Conservation (phyloP, 1,140 invertebrate genomes). For the Semibalanus balanoides region DNA sequence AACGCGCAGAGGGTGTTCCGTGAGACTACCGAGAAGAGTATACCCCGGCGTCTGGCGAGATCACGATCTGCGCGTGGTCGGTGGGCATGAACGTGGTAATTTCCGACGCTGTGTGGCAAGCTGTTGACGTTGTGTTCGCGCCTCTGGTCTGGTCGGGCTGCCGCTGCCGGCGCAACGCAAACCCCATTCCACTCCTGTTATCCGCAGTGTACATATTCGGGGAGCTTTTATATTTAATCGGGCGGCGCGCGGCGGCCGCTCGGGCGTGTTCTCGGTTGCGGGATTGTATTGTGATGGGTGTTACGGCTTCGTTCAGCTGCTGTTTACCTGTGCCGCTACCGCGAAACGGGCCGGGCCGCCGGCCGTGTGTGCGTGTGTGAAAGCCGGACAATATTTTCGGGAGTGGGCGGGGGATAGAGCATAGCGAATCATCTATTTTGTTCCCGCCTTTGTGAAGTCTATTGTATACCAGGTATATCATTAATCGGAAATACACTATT, state of each 20-base stretch:
- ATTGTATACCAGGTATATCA: slow-evolving; percentile 1
- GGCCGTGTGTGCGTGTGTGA: too few relatives aligned
- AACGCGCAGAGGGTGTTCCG: too few relatives aligned
- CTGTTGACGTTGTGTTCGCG: too few relatives aligned
- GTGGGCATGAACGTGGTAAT: too few relatives aligned
- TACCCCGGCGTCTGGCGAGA: too few relatives aligned
- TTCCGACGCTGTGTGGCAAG: not conserved
- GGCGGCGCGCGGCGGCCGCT: too few relatives aligned
- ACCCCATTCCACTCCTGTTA: not conserved
- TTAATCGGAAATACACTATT: not conserved
- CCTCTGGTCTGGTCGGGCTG: too few relatives aligned
- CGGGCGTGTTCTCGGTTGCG: too few relatives aligned
- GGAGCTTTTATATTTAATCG: not conserved
- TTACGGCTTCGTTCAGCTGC: not conserved
- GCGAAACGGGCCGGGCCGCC: too few relatives aligned
- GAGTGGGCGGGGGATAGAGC: not conserved
- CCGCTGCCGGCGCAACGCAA: not conserved
- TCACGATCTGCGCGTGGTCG: too few relatives aligned
- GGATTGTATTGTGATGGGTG: not conserved
- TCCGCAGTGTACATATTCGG: not conserved
- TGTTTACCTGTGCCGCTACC: not conserved
- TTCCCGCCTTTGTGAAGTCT: not conserved
- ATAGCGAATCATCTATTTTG: not conserved
- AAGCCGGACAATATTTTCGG: not conserved
- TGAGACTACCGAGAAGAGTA: too few relatives aligned